Base-by-base conservation (phyloP, 2,797 vertebrate species). In the Sebastes umbrosus region DNA sequence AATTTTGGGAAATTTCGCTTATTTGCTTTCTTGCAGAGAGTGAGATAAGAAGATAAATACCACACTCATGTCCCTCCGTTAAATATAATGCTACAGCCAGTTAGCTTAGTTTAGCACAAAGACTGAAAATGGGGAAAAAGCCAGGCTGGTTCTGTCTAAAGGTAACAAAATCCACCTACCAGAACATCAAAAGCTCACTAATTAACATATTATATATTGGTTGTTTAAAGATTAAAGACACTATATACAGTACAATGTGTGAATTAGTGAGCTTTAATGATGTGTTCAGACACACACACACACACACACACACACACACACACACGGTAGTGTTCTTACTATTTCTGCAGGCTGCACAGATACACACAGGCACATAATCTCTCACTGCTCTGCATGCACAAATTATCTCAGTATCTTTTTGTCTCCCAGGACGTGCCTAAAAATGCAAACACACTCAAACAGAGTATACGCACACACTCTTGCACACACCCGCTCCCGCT, bases 391-490 rank as follows among this genome's bases (percentile, higher is more conserved):
- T 50, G 43, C 50, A 52, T n/a, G 0, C 20, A 52, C 79, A 73
- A 31, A 82, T 71, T 29, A 75, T 84, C 77, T 72, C 55, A 31
- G 50, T 69, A 65, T 80, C 32, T 71, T 66, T 65, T 50, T 62
- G 39, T 70, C 65, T 84, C 60, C 2, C 13, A 20, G 59, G 73
- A 75, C 1, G 8, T n/a, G n/a, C 60, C 12, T 24, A 70, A 43
- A 74, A 69, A 69, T 71, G 50, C 25, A 54, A 34, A 79, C 27
- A 70, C 69, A 63, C 32, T 22, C 31, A 22, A 34, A 34, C 31
- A 63, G 31, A 46, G 8, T n/a, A 1, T n/a, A 52, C 20, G 14
- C 58, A 20, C 27, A 60, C 58, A 60, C 27, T 20, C 50, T 20
- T n/a, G 20, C 54, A 16, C 20, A 20, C 29, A 65, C 75, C 64